phyloP scores from a whole-genome alignment of 2,797 vertebrate species.

The Cynodonichthys magdalenae region DNA sequence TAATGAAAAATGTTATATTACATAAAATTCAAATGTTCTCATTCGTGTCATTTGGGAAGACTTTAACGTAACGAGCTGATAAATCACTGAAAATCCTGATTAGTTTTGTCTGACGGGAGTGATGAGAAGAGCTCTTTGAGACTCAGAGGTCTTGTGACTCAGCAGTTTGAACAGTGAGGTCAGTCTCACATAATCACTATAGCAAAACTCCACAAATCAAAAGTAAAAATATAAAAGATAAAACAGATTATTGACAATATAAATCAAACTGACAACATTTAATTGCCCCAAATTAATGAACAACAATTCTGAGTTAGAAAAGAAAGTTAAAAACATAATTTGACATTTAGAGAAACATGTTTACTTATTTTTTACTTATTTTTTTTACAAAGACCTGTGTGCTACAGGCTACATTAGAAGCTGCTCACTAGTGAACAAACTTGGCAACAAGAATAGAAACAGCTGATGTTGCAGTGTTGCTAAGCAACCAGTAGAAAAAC shows the following conservation, averaged over 20 bases:
- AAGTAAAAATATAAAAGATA: too few species aligned
- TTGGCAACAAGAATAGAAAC: background rate
- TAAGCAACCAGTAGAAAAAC: background rate
- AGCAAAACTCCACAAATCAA: conserved; percentile 3
- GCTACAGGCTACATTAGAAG: background rate
- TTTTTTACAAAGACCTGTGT: too few species aligned
- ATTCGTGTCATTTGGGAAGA: too few species aligned
- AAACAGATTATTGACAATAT: too few species aligned
- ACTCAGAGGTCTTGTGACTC: conserved; percentile 52
- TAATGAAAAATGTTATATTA: too few species aligned
- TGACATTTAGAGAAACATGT: too few species aligned
- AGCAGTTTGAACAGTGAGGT: conserved; percentile 25
- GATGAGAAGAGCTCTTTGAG: conserved; percentile 40
- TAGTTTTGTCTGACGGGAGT: conserved; percentile 22
- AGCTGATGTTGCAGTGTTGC: background rate
- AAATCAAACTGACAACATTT: too few species aligned
- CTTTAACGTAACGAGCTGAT: background rate
- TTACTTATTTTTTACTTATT: too few species aligned
- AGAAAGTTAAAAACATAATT: too few species aligned
- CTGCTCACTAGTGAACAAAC: background rate
- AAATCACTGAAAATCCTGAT: background rate
- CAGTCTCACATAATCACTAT: background rate
- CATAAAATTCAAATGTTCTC: too few species aligned
- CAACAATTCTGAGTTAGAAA: too few species aligned
- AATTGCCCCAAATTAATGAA: too few species aligned